phyloP scores from a whole-genome alignment of 2,113 vertebrate genomes.

The Macquaria australasica region DNA sequence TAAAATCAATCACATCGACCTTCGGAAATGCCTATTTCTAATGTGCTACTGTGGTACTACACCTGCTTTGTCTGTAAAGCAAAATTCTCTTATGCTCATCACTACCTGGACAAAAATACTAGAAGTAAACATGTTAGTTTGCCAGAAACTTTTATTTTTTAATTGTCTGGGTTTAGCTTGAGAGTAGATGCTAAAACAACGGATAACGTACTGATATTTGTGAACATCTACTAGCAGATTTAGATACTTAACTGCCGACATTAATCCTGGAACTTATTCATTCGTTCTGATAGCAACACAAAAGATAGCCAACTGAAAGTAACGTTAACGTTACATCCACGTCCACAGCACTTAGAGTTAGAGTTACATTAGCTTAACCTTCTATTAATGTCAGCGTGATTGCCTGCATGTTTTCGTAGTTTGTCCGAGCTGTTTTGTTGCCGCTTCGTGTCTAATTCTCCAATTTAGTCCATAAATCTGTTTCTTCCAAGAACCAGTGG shows the following conservation, averaged over 20 bases:
- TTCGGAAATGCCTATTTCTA: conserved; percentile 67
- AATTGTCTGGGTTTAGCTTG: not conserved
- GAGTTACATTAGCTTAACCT: not conserved
- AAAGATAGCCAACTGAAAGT: not conserved
- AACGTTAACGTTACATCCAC: not conserved
- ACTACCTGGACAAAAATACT: not conserved
- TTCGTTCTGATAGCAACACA: not conserved
- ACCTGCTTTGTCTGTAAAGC: conserved; percentile 1
- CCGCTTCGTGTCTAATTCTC: not conserved
- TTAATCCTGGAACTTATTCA: no score
- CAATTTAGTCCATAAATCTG: not conserved
- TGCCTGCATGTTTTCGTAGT: not conserved
- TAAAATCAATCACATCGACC: conserved; percentile 75
- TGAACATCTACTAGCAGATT: not conserved
- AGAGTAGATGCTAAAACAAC: not conserved
- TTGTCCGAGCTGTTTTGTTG: not conserved
- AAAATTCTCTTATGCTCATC: conserved; percentile 1
- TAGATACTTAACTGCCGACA: not conserved
- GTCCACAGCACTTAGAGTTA: not conserved
- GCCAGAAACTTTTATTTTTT: not conserved
- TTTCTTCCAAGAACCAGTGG: not conserved
- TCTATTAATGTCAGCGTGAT: not conserved
- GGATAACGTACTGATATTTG: not conserved
- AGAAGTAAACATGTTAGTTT: not conserved
- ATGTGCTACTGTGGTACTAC: conserved; percentile 25